Conservation (phyloP, 2,888 invertebrate genomes). For the Petrolisthes cinctipes region DNA sequence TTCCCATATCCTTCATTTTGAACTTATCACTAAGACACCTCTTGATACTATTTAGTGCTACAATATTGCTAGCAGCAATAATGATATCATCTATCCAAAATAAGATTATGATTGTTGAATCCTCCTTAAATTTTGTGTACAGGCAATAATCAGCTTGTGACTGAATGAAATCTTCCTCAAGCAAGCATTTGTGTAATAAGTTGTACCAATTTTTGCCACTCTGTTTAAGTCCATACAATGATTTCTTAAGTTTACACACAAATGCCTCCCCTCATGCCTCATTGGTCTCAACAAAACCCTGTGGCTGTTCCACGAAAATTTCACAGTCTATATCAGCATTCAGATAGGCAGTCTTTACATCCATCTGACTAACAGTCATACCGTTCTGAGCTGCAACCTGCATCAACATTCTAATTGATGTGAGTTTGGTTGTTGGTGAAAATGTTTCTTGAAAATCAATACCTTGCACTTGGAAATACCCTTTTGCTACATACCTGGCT, state of each 20-base stretch:
- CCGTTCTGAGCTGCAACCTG: constrained; percentile 5
- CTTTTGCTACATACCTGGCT: constrained; percentile 40
- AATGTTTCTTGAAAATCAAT: constrained; percentile 28
- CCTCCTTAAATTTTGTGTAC: neutral
- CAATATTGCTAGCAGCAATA: constrained; percentile 20
- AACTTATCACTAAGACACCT: constrained; percentile 8
- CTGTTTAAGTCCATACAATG: constrained; percentile 45
- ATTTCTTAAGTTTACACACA: constrained; percentile 44
- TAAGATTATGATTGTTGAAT: neutral
- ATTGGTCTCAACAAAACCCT: constrained; percentile 19
- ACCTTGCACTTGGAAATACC: constrained; percentile 24
- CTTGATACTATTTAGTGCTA: neutral
- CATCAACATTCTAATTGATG: constrained; percentile 22
- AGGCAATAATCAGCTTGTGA: constrained; percentile 6
- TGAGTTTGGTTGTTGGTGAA: constrained; percentile 26
- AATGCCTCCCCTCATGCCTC: constrained; percentile 12
- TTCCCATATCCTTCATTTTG: constrained; percentile 28
- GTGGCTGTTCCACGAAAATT: constrained; percentile 28
- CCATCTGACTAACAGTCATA: constrained; percentile 10
- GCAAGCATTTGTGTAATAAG: neutral
- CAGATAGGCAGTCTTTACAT: constrained; percentile 17
- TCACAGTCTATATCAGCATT: constrained; percentile 32
- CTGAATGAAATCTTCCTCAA: neutral
- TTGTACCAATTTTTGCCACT: constrained; percentile 27
- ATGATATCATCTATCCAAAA: constrained; percentile 9